These are phyloP conservation scores for Falco columbarius DNA, from an alignment of 2,797 vertebrate species.

Conservation along the genomic window DNA sequence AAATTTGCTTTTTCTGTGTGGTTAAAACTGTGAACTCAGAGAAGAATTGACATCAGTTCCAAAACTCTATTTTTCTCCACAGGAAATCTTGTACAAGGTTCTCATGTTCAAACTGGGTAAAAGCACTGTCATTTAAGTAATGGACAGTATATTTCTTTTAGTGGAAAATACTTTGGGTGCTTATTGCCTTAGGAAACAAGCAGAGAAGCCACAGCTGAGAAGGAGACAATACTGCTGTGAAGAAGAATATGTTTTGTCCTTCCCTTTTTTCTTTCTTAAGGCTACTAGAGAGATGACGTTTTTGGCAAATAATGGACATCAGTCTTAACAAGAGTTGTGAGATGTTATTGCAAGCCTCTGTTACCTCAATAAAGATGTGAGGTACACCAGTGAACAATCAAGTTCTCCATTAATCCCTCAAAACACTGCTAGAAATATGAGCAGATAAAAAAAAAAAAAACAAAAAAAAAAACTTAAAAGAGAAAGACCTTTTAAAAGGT, in stretches of 20 bases:
- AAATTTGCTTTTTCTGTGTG: neutral
- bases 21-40: neutral
- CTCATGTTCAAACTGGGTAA: constrained; percentile 46
- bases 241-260: constrained; percentile 7
- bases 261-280: neutral
- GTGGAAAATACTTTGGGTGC: constrained; percentile 10
- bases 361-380: neutral
- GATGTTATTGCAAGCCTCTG: neutral
- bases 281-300: neutral
- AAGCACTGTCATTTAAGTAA: constrained; percentile 62
- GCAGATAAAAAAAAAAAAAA: neutral
- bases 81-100: neutral
- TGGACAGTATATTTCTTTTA: neutral
- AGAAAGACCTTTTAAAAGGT: neutral
- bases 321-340: neutral
- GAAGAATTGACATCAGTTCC: constrained; percentile 10
- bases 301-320: neutral
- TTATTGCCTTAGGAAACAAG: constrained; percentile 25
- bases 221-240: constrained; percentile 26
- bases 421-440: neutral
- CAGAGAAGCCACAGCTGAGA: neutral
- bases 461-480: neutral
- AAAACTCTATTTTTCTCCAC: constrained; percentile 31
- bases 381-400: neutral
- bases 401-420: neutral